Evolutionary conservation across 2,888 invertebrate species (phyloP).

Genomic region (Neoscelio sp.): DNA sequence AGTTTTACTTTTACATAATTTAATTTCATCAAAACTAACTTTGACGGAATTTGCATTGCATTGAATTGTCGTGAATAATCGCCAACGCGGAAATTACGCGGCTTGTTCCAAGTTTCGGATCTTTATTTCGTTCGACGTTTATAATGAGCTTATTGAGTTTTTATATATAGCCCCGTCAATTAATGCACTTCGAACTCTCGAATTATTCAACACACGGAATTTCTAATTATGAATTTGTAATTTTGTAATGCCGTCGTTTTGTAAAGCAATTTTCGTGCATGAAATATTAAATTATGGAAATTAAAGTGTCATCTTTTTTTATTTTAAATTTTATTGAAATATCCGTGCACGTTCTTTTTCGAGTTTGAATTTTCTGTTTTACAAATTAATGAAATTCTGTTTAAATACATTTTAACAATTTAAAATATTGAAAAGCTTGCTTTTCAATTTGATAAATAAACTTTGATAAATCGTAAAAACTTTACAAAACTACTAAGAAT

Average conservation of each 20-base stretch:
- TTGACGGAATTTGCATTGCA: constrained; percentile 61
- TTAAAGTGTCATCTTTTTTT: too few species aligned
- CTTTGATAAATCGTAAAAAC: too few species aligned
- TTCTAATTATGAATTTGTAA: neutral
- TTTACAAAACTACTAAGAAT: too few species aligned
- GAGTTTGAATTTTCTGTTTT: too few species aligned
- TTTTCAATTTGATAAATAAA: too few species aligned
- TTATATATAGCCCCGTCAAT: constrained; percentile 19
- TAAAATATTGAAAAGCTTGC: too few species aligned
- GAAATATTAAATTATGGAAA: neutral
- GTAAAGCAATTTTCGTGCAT: too few species aligned
- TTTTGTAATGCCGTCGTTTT: neutral
- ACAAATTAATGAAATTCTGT: too few species aligned
- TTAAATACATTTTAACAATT: too few species aligned
- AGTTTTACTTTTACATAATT: constrained; percentile 63
- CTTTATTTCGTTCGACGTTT: constrained; percentile 50
- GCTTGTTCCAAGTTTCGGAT: constrained; percentile 44
- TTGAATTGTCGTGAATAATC: constrained; percentile 56
- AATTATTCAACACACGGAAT: constrained; percentile 2
- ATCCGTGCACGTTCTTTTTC: too few species aligned
- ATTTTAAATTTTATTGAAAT: too few species aligned
- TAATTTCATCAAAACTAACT: constrained; percentile 62
- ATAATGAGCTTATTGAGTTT: constrained; percentile 57
- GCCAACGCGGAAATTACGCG: constrained; percentile 53
- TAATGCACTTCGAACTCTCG: neutral